Evolutionary conservation across 2,888 invertebrate species (phyloP).

Genomic region (Acanthosepion esculentum): DNA sequence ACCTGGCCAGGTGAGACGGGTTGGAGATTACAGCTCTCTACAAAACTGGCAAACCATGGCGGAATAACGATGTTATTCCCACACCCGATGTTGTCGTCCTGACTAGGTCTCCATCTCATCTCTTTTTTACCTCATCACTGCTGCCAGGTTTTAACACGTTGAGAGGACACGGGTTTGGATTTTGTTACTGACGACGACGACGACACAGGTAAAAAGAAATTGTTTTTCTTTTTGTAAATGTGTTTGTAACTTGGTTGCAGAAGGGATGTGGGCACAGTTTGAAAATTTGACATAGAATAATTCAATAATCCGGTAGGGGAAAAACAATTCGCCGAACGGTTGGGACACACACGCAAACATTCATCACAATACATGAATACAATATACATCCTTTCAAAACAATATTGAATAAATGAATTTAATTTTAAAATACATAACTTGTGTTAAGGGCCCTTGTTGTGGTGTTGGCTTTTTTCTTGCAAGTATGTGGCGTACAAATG

Average conservation of each 20-base stretch:
- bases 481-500: too few relatives aligned
- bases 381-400: too few relatives aligned
- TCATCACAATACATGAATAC: too few relatives aligned
- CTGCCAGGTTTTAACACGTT: not conserved
- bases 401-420: too few relatives aligned
- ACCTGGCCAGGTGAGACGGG: conserved; percentile 10
- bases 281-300: too few relatives aligned
- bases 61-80: not conserved
- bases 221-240: not conserved
- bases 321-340: too few relatives aligned
- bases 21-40: not conserved
- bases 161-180: not conserved
- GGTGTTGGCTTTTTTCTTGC: too few relatives aligned
- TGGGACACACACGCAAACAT: too few relatives aligned
- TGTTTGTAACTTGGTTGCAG: not conserved
- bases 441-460: too few relatives aligned
- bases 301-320: too few relatives aligned
- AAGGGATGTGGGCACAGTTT: not conserved
- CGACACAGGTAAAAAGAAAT: conserved; percentile 4
- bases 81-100: not conserved
- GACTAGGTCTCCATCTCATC: not conserved
- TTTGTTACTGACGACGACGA: not conserved
- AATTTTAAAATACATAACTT: too few relatives aligned
- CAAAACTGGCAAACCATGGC: not conserved
- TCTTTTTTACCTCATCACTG: not conserved